Evolutionary conservation across 2,113 vertebrate genomes (phyloP).

Genomic region (Zosterops japonicus): DNA sequence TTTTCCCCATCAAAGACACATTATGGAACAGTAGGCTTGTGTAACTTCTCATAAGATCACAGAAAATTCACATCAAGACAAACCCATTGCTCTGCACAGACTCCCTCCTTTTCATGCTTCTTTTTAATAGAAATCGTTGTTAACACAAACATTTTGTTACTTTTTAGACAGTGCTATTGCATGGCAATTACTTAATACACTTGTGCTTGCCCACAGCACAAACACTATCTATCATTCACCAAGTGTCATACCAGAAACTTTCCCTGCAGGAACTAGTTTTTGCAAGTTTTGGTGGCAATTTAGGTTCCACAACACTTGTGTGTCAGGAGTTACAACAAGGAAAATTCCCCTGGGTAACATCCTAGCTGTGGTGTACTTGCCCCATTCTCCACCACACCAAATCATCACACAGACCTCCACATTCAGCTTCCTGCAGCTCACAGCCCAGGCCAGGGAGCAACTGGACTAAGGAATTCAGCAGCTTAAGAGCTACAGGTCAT

Average conservation of each 20-base stretch:
- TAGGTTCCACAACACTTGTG: not conserved
- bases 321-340: not conserved
- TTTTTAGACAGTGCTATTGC: not conserved
- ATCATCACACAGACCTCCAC: not conserved
- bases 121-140: not conserved
- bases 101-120: not conserved
- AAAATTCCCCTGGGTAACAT: not conserved
- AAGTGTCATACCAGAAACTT: not conserved
- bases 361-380: rapidly evolving
- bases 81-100: not conserved
- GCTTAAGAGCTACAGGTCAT: not conserved
- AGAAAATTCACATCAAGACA: not conserved
- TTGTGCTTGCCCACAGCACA: not conserved
- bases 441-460: not conserved
- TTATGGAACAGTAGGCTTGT: not conserved
- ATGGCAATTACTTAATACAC: not conserved
- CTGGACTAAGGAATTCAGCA: not conserved
- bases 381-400: not conserved
- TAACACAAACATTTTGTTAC: not conserved
- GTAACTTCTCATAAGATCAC: not conserved
- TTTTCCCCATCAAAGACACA: not conserved
- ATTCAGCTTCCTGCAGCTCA: not conserved
- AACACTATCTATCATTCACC: not conserved
- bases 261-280: not conserved
- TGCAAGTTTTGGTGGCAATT: not conserved